phyloP scores from a whole-genome alignment of 2,888 invertebrate species.

The Busseola fusca region DNA sequence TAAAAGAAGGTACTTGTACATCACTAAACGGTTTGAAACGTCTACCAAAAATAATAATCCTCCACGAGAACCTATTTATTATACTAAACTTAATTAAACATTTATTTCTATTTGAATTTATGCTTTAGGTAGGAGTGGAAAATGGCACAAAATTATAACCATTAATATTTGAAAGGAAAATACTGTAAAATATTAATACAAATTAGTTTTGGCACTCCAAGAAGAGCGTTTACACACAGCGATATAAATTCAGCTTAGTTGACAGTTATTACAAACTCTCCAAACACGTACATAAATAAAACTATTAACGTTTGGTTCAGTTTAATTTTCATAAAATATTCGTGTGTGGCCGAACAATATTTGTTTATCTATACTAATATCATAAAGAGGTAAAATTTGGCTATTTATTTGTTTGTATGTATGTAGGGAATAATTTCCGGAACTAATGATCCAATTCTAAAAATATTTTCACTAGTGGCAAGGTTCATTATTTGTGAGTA shows the following conservation, averaged over 20 bases:
- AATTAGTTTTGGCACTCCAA: slow-evolving; percentile 25
- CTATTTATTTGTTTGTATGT: too few species aligned
- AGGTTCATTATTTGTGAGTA: too few species aligned
- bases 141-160: neutral
- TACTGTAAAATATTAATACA: slow-evolving; percentile 15
- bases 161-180: slow-evolving; percentile 1
- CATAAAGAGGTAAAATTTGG: too few species aligned
- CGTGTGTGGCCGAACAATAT: neutral
- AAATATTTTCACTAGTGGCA: too few species aligned
- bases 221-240: slow-evolving; percentile 41
- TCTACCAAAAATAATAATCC: neutral
- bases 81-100: neutral
- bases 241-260: slow-evolving; percentile 50
- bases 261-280: slow-evolving; percentile 51
- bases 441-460: too few species aligned
- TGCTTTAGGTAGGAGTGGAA: neutral
- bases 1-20: neutral
- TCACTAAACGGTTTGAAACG: neutral
- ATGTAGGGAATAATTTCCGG: too few species aligned
- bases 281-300: slow-evolving; percentile 25
- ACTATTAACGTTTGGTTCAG: slow-evolving; percentile 20
- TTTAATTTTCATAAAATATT: slow-evolving; percentile 35
- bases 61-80: too few species aligned
- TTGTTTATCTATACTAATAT: neutral
- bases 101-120: neutral